Conservation (phyloP, 2,113 vertebrate species). For the Phocoena sinus region DNA sequence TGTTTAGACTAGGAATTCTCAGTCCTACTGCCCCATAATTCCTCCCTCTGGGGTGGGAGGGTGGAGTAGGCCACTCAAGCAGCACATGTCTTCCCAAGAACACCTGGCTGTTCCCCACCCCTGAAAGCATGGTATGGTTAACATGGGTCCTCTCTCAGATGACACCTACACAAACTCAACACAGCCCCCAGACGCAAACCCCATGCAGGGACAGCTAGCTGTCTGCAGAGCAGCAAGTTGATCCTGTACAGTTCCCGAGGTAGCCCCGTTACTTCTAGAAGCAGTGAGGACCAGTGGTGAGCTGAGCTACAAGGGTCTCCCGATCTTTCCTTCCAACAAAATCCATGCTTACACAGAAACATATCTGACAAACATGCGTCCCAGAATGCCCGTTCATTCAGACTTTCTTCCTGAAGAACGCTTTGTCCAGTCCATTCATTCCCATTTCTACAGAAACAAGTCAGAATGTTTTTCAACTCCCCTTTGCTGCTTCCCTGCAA, state of each 20-base stretch:
- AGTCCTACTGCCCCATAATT: neutral
- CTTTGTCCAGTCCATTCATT: neutral
- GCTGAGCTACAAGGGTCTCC: neutral
- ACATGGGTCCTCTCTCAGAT: neutral
- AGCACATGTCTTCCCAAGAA: neutral
- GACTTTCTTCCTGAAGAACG: neutral
- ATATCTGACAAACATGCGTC: accelerated
- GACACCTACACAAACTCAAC: neutral
- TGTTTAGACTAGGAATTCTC: slow-evolving; percentile 52
- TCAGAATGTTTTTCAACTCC: neutral
- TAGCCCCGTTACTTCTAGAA: neutral
- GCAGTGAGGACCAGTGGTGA: neutral
- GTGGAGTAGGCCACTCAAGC: neutral
- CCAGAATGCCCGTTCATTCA: neutral
- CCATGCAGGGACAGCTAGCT: neutral
- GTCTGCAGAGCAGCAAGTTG: neutral
- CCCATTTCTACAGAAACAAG: neutral
- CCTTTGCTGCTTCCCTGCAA: neutral
- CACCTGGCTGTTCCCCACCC: neutral
- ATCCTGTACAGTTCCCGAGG: neutral
- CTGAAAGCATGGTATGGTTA: neutral
- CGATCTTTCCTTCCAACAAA: neutral
- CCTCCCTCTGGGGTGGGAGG: neutral
- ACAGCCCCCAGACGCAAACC: neutral
- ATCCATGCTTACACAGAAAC: neutral